phyloP scores from a whole-genome alignment of 2,113 vertebrate species.

The Antechinus stuartii region DNA sequence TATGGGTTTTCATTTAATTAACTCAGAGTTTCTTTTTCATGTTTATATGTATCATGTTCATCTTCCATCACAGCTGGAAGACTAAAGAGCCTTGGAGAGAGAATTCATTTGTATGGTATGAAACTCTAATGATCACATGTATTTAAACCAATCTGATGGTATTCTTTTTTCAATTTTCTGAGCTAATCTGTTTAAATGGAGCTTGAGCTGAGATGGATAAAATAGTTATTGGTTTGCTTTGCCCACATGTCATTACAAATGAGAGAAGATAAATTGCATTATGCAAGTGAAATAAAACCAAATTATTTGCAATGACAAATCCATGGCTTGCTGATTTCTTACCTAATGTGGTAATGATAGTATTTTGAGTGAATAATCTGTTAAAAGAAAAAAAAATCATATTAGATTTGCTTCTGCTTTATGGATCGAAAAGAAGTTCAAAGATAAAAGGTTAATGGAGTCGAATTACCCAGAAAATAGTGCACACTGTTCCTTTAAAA shows the following conservation, averaged over 20 bases:
- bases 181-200: conserved; percentile 50
- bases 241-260: conserved; percentile 44
- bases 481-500: conserved; percentile 44
- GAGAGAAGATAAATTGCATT: conserved; percentile 47
- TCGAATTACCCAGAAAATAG: conserved; percentile 35
- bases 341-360: conserved; percentile 46
- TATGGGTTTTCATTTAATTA: conserved; percentile 46
- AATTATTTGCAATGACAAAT: conserved; percentile 64
- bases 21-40: background rate
- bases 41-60: conserved; percentile 57
- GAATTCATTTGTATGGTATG: conserved; percentile 34
- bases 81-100: conserved; percentile 4
- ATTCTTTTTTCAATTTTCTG: background rate
- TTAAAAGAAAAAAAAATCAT: conserved; percentile 52
- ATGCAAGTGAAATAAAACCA: conserved; percentile 53
- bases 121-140: conserved; percentile 44
- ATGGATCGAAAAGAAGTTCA: background rate
- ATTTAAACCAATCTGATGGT: conserved; percentile 59
- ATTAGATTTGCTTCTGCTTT: conserved; percentile 38
- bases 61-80: conserved; percentile 45
- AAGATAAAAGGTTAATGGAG: conserved; percentile 40
- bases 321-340: conserved; percentile 43
- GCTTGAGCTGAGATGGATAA: conserved; percentile 15
- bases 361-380: conserved; percentile 67
- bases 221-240: conserved; percentile 38